These are phyloP conservation scores for Gephyroberyx darwinii DNA, from an alignment of 2,797 vertebrate species.

Conservation along the genomic window DNA sequence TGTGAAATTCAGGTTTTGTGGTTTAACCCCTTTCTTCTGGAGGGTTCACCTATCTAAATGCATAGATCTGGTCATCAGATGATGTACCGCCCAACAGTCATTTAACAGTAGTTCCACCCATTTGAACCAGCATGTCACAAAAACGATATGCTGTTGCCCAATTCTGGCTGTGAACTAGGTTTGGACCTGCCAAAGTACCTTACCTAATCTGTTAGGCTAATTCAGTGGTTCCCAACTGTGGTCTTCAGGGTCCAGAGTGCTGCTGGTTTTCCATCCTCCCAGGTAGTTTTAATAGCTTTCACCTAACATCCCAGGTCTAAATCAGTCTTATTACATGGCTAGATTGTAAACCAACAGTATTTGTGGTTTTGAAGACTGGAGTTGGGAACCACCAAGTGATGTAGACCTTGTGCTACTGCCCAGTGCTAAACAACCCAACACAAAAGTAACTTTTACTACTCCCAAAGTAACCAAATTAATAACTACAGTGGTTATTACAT, in stretches of 20 bases:
- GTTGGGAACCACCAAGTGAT: slow-evolving; percentile 4
- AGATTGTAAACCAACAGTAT: too few species aligned
- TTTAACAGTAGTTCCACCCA: slow-evolving; percentile 17
- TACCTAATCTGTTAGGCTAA: slow-evolving; percentile 27
- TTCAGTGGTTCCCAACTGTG: too few species aligned
- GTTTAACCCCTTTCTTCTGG: slow-evolving; percentile 40
- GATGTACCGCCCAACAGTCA: slow-evolving; percentile 30
- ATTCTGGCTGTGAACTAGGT: slow-evolving; percentile 43
- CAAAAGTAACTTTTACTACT: slow-evolving; percentile 54
- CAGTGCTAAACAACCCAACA: slow-evolving; percentile 41
- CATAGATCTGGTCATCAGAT: slow-evolving; percentile 50
- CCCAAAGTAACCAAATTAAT: slow-evolving; percentile 36
- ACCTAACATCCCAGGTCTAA: too few species aligned
- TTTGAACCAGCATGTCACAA: slow-evolving; percentile 53
- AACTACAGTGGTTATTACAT: slow-evolving; percentile 31
- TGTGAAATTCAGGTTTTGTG: slow-evolving; percentile 64
- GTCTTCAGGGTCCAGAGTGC: too few species aligned
- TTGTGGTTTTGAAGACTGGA: too few species aligned
- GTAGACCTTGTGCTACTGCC: slow-evolving; percentile 28
- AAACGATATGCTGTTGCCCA: slow-evolving; percentile 38
- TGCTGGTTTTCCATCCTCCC: too few species aligned
- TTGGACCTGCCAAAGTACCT: slow-evolving; percentile 50
- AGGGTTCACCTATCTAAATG: slow-evolving; percentile 64
- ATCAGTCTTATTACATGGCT: too few species aligned
- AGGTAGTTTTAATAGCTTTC: too few species aligned